phyloP scores from a whole-genome alignment of 2,113 vertebrate species.

The Bostrychus sinensis region DNA sequence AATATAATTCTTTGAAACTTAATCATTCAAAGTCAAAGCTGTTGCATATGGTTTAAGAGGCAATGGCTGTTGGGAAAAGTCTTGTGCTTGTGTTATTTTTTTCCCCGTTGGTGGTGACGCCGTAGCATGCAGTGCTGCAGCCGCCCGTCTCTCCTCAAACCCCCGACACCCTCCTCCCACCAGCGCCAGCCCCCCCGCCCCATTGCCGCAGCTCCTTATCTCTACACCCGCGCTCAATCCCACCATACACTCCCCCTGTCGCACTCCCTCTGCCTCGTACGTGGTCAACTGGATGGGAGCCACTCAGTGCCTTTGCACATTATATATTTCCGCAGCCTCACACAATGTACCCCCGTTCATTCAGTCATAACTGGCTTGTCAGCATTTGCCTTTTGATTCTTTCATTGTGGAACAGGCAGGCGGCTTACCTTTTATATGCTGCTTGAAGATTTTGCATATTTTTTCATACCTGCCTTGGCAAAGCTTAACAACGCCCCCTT shows the following conservation, averaged over 20 bases:
- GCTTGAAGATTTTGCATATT: no score
- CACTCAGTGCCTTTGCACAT: constrained; percentile 40
- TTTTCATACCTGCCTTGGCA: no score
- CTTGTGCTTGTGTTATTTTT: not conserved
- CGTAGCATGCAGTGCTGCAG: constrained; percentile 56
- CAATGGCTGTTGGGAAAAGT: constrained; percentile 17
- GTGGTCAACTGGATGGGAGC: constrained; percentile 34
- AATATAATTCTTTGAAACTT: constrained; percentile 20
- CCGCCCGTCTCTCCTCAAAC: constrained; percentile 53
- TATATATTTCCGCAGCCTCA: constrained; percentile 17
- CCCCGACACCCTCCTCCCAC: constrained; percentile 53
- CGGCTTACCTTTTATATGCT: no score
- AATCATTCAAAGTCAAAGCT: constrained; percentile 3
- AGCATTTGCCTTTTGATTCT: constrained; percentile 3
- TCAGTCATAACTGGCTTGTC: constrained; percentile 16
- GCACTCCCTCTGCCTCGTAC: constrained; percentile 33
- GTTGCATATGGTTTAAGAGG: constrained; percentile 21
- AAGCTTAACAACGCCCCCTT: no score
- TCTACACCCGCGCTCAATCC: constrained; percentile 62
- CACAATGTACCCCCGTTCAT: constrained; percentile 24
- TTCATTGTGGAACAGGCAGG: not conserved
- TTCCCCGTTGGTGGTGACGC: constrained; percentile 26
- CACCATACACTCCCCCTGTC: constrained; percentile 32
- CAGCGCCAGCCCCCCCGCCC: constrained; percentile 34
- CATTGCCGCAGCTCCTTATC: constrained; percentile 76